Evolutionary conservation across 2,888 invertebrate species (phyloP).

Genomic region (Diarsia brunnea): DNA sequence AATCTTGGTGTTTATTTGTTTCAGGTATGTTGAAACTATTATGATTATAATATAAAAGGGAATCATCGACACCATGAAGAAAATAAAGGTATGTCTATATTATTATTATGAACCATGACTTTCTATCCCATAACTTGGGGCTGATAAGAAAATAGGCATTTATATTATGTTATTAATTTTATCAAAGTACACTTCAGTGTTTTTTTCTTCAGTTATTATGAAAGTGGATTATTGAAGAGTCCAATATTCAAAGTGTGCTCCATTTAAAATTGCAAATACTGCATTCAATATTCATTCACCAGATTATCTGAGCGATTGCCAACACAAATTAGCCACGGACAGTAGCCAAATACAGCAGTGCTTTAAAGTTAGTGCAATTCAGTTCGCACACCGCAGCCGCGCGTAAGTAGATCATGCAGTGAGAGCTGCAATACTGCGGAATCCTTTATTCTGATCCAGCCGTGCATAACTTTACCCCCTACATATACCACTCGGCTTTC

Average conservation of each 20-base stretch:
- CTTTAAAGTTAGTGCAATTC: slow-evolving; percentile 30
- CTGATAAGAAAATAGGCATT: not conserved
- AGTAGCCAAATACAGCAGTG: slow-evolving; percentile 39
- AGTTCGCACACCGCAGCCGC: slow-evolving; percentile 39
- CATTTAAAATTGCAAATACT: slow-evolving; percentile 19
- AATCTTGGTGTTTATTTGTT: slow-evolving; percentile 31
- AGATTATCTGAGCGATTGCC: slow-evolving; percentile 40
- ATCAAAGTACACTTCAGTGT: not conserved
- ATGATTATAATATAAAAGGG: not conserved
- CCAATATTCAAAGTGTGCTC: slow-evolving; percentile 3
- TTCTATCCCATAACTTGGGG: too few species aligned
- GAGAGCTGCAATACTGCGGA: not conserved
- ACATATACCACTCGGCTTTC: slow-evolving; percentile 14
- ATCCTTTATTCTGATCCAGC: slow-evolving; percentile 25
- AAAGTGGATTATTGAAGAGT: not conserved
- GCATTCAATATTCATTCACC: slow-evolving; percentile 29
- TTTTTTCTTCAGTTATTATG: too few species aligned
- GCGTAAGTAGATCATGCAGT: slow-evolving; percentile 42
- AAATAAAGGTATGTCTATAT: not conserved
- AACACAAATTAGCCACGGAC: slow-evolving; percentile 54
- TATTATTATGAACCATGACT: not conserved
- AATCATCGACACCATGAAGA: not conserved
- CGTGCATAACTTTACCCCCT: slow-evolving; percentile 22
- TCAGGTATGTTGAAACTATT: slow-evolving; percentile 33
- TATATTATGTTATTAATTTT: not conserved